phyloP scores from a whole-genome alignment of 2,797 vertebrate species.

The Luscinia megarhynchos region DNA sequence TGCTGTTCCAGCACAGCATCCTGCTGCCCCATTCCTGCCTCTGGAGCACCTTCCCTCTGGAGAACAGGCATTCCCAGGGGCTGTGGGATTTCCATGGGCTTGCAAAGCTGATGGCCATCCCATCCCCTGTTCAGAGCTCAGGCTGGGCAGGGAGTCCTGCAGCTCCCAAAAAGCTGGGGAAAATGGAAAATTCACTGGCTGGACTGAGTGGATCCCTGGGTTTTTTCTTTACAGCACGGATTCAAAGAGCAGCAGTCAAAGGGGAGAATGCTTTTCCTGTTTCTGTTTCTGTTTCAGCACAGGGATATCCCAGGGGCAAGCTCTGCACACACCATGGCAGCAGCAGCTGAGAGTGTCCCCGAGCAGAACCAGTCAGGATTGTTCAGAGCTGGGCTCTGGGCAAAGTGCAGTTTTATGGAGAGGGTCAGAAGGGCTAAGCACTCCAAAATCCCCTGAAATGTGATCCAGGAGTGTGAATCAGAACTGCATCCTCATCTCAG shows the following conservation, averaged over 20 bases:
- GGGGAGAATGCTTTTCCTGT: background rate
- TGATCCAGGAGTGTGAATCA: background rate
- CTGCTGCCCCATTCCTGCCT: accelerated
- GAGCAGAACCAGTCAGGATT: background rate
- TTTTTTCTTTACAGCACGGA: background rate
- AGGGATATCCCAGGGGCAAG: background rate
- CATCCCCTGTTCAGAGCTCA: background rate
- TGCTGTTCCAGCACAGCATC: background rate
- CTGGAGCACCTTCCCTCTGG: background rate
- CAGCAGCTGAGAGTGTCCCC: background rate
- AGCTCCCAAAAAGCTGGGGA: background rate
- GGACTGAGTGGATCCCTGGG: background rate
- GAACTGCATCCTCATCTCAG: background rate
- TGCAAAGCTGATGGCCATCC: background rate
- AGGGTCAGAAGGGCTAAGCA: background rate
- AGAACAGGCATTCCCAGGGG: background rate
- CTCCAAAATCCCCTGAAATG: background rate
- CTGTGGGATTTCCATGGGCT: background rate
- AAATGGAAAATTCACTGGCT: background rate
- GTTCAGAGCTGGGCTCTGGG: background rate
- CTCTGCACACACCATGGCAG: background rate
- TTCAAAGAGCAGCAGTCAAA: background rate
- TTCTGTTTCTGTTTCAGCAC: background rate
- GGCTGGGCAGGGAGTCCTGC: background rate
- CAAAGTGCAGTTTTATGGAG: background rate